These are phyloP conservation scores for Butorides virescens DNA, from an alignment of 2,113 vertebrate species.

Conservation along the genomic window DNA sequence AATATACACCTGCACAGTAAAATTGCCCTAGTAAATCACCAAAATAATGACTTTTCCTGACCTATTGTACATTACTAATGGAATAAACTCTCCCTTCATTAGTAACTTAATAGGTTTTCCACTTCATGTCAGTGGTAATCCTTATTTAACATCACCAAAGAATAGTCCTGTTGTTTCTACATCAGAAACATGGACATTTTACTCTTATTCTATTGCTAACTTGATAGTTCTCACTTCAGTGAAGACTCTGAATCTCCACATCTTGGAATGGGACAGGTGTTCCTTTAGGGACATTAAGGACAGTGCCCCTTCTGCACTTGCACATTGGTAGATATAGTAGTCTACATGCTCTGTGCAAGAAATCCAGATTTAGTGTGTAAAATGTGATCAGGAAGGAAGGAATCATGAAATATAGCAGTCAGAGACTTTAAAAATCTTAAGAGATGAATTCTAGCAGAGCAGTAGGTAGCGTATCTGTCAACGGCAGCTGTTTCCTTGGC, in stretches of 20 bases:
- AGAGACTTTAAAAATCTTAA: background rate
- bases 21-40: background rate
- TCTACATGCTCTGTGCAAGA: background rate
- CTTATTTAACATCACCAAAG: background rate
- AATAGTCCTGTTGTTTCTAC: background rate
- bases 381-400: background rate
- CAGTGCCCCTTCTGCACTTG: background rate
- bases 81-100: background rate
- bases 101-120: background rate
- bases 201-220: background rate
- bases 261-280: background rate
- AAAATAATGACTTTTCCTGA: background rate
- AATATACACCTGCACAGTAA: background rate
- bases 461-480: background rate
- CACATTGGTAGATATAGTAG: background rate
- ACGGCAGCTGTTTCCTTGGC: background rate
- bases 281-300: background rate
- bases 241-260: background rate
- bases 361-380: background rate
- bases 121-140: background rate
- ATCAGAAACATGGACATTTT: background rate
- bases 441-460: background rate
- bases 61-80: background rate
- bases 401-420: background rate
- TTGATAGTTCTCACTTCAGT: background rate